phyloP scores from a whole-genome alignment of 2,113 vertebrate genomes.

The Bombycilla garrulus region DNA sequence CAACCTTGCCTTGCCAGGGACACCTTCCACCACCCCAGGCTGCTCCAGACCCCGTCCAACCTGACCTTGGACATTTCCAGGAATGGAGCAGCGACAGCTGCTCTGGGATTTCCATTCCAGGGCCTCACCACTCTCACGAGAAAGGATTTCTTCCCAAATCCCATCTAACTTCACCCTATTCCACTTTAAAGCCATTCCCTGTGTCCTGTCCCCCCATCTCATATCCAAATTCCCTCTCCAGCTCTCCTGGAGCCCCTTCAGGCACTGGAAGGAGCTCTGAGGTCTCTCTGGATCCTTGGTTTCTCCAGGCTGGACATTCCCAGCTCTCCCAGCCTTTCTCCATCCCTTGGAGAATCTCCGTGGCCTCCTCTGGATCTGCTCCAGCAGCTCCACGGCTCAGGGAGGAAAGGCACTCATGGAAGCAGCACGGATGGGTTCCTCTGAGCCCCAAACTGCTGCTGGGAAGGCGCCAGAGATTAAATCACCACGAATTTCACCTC shows the following conservation, averaged over 20 bases:
- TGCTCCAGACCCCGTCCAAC: rapidly evolving
- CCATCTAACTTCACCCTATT: rapidly evolving
- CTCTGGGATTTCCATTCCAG: not conserved
- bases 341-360: rapidly evolving
- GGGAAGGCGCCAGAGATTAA: not conserved
- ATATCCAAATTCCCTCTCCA: not conserved
- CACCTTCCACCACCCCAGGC: rapidly evolving
- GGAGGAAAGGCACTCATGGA: not conserved
- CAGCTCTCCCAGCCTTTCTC: not conserved
- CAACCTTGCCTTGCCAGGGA: not conserved
- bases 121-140: rapidly evolving
- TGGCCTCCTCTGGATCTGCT: rapidly evolving
- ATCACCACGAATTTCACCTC: not conserved
- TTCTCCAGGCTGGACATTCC: not conserved
- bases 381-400: not conserved
- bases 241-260: not conserved
- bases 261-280: not conserved
- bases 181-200: not conserved
- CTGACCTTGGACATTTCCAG: not conserved
- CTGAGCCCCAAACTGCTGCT: not conserved
- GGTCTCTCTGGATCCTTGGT: rapidly evolving
- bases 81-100: not conserved
- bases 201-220: rapidly evolving
- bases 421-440: not conserved
- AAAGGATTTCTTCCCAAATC: not conserved